A percentile compares a stretch with the other conserved stretches of the same genome.
phyloP scores from a whole-genome alignment of 2,113 vertebrate species.

The Narcine bancroftii region DNA sequence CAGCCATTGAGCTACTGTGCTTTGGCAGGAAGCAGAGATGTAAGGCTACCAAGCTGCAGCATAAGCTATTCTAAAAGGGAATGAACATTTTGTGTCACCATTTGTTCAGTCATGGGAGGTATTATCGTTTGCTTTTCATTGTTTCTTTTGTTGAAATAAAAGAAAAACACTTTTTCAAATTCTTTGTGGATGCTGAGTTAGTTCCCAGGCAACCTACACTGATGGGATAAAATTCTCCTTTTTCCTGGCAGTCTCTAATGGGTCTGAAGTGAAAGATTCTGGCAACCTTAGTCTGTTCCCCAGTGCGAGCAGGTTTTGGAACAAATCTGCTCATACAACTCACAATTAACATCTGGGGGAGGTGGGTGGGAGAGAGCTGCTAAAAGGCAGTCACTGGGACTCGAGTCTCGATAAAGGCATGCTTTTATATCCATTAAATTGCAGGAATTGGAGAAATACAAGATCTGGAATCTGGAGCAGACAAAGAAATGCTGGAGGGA shows the following conservation, averaged over 20 bases:
- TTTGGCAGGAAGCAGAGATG: background rate
- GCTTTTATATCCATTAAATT: conserved; percentile 4
- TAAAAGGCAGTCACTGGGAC: background rate
- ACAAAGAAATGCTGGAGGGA: too few relatives aligned
- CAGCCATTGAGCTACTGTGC: background rate
- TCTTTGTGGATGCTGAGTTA: background rate
- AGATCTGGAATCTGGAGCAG: too few relatives aligned
- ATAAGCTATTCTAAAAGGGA: background rate
- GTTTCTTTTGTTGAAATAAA: background rate
- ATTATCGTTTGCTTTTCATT: background rate
- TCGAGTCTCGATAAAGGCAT: background rate
- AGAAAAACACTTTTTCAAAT: background rate
- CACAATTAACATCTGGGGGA: background rate
- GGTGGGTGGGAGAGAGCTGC: too few relatives aligned
- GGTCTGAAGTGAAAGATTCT: background rate
- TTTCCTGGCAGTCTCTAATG: background rate
- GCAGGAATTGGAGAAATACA: too few relatives aligned
- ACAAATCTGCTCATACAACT: background rate
- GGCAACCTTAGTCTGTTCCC: background rate
- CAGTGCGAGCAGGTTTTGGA: background rate
- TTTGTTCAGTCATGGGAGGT: background rate
- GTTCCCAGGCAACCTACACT: background rate
- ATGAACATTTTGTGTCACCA: background rate
- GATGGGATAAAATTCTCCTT: background rate
- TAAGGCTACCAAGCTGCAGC: background rate